phyloP scores from a whole-genome alignment of 2,113 vertebrate genomes.

The Pelmatolapia mariae region DNA sequence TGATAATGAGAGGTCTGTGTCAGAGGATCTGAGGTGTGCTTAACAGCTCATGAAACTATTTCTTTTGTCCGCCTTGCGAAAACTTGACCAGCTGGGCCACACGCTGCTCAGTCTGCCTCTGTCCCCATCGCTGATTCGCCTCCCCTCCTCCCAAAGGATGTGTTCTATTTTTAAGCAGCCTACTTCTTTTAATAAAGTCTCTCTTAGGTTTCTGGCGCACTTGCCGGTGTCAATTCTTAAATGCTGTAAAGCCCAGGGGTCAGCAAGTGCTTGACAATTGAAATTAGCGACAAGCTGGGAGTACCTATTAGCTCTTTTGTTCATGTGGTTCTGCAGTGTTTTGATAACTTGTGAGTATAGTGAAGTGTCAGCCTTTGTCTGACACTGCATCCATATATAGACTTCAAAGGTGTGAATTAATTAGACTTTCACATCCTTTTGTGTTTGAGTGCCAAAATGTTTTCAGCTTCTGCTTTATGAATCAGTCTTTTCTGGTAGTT shows the following conservation, averaged over 20 bases:
- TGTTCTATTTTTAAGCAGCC: conserved; percentile 76
- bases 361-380: background rate
- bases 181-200: conserved; percentile 72
- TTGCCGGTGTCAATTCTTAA: conserved; percentile 19
- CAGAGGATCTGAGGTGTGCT: background rate
- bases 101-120: conserved; percentile 20
- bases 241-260: conserved; percentile 10
- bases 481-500: background rate
- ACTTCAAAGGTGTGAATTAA: background rate
- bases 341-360: background rate
- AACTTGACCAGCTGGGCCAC: conserved; percentile 41
- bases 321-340: background rate
- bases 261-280: background rate
- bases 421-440: background rate
- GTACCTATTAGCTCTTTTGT: background rate
- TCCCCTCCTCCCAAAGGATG: conserved; percentile 53
- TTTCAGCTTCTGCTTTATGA: background rate
- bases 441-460: background rate
- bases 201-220: conserved; percentile 59
- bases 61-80: background rate
- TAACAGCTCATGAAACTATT: background rate
- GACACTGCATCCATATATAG: background rate
- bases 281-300: background rate
- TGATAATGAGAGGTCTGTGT: background rate
- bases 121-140: conserved; percentile 48